Evolutionary conservation across 2,888 invertebrate genomes (phyloP).

Genomic region (Chloroclystis v-ata): DNA sequence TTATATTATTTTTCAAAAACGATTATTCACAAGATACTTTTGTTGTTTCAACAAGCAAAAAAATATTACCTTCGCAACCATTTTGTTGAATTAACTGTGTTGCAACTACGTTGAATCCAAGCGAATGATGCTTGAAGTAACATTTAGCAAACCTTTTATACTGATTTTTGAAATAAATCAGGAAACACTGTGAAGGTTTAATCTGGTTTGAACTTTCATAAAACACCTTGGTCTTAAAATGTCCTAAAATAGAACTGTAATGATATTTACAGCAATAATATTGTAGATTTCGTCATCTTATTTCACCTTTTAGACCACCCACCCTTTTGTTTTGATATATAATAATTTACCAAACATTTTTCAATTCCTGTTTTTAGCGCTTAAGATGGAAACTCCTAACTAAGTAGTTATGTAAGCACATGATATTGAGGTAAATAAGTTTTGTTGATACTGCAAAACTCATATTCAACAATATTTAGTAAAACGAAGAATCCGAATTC

Average conservation of each 20-base stretch:
- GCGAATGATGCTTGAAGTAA: constrained; percentile 36
- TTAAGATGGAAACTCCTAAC: too few species aligned
- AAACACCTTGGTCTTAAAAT: not conserved
- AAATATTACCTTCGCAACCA: constrained; percentile 64
- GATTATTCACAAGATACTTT: too few species aligned
- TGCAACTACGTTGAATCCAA: constrained; percentile 48
- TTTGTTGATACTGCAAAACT: too few species aligned
- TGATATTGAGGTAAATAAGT: too few species aligned
- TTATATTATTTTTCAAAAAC: not conserved
- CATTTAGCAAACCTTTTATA: constrained; percentile 25
- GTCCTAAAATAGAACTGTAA: not conserved
- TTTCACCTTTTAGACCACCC: too few species aligned
- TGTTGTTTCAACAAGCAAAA: too few species aligned
- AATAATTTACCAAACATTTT: too few species aligned
- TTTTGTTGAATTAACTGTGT: constrained; percentile 38
- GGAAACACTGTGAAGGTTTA: constrained; percentile 2
- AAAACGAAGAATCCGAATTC: too few species aligned
- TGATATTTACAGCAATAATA: not conserved
- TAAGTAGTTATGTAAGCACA: too few species aligned
- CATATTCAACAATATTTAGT: too few species aligned
- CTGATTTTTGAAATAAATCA: not conserved
- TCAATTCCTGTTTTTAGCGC: too few species aligned
- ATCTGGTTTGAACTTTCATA: constrained; percentile 6
- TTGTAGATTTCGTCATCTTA: not conserved
- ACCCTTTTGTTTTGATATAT: too few species aligned